phyloP scores from a whole-genome alignment of 2,113 vertebrate genomes.

The Coptodon rendalli region DNA sequence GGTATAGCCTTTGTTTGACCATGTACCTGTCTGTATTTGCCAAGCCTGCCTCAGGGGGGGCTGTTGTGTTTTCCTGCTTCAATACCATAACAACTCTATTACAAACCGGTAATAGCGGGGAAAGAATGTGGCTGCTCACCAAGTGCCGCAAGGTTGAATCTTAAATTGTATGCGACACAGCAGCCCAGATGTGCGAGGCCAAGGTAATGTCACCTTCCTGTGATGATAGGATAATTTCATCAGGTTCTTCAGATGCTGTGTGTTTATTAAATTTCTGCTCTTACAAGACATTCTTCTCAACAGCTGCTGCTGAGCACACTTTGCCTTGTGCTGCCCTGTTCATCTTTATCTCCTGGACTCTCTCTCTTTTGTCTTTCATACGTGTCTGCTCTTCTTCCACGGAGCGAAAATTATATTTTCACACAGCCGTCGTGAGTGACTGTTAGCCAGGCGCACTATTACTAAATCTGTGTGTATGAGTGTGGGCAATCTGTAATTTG shows the following conservation, averaged over 20 bases:
- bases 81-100: not conserved
- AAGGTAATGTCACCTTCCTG: conserved; percentile 58
- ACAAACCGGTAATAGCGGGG: not conserved
- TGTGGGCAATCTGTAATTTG: conserved; percentile 7
- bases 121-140: not conserved
- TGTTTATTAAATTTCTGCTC: conserved; percentile 24
- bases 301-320: conserved; percentile 38
- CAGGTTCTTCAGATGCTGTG: conserved; percentile 27
- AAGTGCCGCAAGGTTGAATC: conserved; percentile 33
- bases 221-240: conserved; percentile 52
- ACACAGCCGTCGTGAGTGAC: not conserved
- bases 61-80: not conserved
- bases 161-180: conserved; percentile 9
- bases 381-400: conserved; percentile 11
- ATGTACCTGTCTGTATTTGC: not conserved
- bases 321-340: not conserved
- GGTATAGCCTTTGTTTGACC: not conserved
- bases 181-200: conserved; percentile 53
- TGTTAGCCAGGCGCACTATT: not conserved
- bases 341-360: not conserved
- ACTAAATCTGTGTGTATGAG: conserved; percentile 10
- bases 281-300: conserved; percentile 2
- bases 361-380: not conserved
- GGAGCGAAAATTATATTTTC: conserved; percentile 12
- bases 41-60: not conserved